Conservation (phyloP, 1,140 invertebrate species). For the Pachypsylla venusta region DNA sequence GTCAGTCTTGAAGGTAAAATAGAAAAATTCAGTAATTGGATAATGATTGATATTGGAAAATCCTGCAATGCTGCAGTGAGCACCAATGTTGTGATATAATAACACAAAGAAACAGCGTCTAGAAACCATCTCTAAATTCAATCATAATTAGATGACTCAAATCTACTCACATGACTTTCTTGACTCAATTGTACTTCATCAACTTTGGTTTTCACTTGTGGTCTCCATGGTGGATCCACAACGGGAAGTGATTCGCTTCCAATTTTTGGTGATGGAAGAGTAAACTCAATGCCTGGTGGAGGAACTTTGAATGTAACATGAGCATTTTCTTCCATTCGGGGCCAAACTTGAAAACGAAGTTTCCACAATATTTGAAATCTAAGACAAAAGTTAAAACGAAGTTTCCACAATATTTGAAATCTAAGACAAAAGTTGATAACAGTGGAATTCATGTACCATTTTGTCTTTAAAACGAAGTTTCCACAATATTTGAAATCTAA, state of each 20-base stretch:
- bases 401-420: too few relatives aligned
- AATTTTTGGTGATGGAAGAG: conserved; percentile 94
- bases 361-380: conserved; percentile 93
- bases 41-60: too few relatives aligned
- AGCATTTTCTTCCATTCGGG: conserved; percentile 94
- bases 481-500: conserved; percentile 87
- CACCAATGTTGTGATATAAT: too few relatives aligned
- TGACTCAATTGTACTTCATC: conserved; percentile 99
- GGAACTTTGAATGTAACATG: conserved; percentile 91
- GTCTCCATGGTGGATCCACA: conserved; percentile 97
- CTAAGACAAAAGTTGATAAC: too few relatives aligned
- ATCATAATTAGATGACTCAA: conserved; percentile 1
- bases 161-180: conserved; percentile 74
- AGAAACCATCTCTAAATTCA: too few relatives aligned
- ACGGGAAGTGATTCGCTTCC: conserved; percentile 86
- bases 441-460: too few relatives aligned
- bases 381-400: background rate
- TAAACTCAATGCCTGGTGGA: conserved; percentile 97
- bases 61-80: too few relatives aligned
- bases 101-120: too few relatives aligned
- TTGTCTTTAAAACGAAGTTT: conserved; percentile 93
- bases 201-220: conserved; percentile 92
- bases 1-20: too few relatives aligned
- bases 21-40: too few relatives aligned
- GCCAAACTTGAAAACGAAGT: conserved; percentile 95